Evolutionary conservation across 2,113 vertebrate species (phyloP).

Genomic region (Vulpes vulpes): DNA sequence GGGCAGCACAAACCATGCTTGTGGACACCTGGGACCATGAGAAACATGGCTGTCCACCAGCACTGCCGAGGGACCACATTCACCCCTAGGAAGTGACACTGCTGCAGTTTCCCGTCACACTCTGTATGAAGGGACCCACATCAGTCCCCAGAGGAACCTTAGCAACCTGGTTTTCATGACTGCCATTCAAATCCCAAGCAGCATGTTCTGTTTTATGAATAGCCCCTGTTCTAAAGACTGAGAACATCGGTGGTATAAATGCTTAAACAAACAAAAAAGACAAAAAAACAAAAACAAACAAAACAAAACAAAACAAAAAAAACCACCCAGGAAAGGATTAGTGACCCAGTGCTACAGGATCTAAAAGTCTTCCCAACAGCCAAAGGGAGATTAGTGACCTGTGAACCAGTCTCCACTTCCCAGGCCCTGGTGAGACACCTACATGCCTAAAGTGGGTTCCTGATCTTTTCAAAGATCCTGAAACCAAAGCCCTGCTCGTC

Average conservation of each 20-base stretch:
- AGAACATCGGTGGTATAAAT: not conserved
- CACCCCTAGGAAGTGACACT: not conserved
- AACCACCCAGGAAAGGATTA: not conserved
- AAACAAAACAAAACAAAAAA: not conserved
- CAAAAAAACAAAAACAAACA: not conserved
- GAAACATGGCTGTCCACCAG: not conserved
- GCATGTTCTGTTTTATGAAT: not conserved
- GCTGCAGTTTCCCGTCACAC: not conserved
- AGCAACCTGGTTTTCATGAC: not conserved
- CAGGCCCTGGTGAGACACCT: not conserved
- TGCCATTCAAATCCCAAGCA: not conserved
- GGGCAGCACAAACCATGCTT: rapidly evolving
- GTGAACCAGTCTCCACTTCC: not conserved
- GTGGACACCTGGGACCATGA: not conserved
- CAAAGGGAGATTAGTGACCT: not conserved
- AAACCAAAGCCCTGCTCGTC: not conserved
- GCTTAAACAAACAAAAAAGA: not conserved
- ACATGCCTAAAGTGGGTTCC: not conserved
- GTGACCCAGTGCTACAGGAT: not conserved
- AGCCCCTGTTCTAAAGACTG: not conserved
- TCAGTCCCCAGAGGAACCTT: not conserved
- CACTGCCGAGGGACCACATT: not conserved
- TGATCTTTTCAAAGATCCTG: not conserved
- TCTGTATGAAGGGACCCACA: not conserved
- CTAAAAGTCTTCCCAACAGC: not conserved